Evolutionary conservation across 2,113 vertebrate species (phyloP), one percentile per base, ranked within the genome.

Genomic region (Prietella phreatophila): DNA sequence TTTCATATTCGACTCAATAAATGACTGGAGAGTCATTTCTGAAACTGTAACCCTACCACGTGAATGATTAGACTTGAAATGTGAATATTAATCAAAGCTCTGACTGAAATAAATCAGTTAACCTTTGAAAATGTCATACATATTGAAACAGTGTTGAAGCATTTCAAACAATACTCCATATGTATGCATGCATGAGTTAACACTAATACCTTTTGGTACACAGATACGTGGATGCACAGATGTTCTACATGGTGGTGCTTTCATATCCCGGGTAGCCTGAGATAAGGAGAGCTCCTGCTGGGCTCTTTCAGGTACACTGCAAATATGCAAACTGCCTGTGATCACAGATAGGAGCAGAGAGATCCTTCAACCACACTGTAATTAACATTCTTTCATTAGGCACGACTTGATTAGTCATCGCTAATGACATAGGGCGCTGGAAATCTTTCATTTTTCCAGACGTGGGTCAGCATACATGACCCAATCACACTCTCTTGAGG

Each of bases 311-410:
- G 88, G 89, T 91, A 91, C 88, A 89, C 90, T 87, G 90, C 83
- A 93, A 91, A 92, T 89, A 93, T 90, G 91, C 89, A 92, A 91
- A 91, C 65, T 76, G 83, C 87, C 84, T 82, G 90, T 83, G 86
- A 89, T 91, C 65, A 83, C 56, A 91, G 90, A 91, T 86, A 89
- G 89, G 60, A 53, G 84, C 75, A 82, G 69, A 71, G 42, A 87
- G 85, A 87, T 86, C 55, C 78, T 87, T 89, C 80, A 84, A 60
- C 73, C 75, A 80, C 78, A 82, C 85, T 82, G 61, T 90, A 91
- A 91, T 90, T 89, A 90, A 89, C 84, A 61, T 80, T 86, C 83
- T 86, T 86, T 89, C 92, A 91, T 91, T 91, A 90, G 69, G 81
- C 73, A 82, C 61, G 86, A 85, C 88, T 78, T 82, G 88, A 90